phyloP scores from a whole-genome alignment of 2,888 invertebrate species.

The Lysandra bellargus region DNA sequence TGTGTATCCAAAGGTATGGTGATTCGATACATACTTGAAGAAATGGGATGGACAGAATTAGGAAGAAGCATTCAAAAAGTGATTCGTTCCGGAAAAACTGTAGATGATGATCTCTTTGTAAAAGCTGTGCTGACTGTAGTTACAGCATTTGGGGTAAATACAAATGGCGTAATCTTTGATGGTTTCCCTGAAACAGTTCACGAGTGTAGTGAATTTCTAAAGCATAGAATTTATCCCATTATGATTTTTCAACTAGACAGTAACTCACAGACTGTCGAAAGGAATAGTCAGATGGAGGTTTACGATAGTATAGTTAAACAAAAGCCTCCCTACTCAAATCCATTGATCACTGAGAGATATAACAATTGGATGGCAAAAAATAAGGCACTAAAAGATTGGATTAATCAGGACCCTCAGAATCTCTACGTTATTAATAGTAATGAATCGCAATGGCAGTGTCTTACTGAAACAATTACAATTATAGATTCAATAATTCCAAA shows the following conservation, averaged over 20 bases:
- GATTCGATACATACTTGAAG: conserved; percentile 69
- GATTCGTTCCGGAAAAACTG: conserved; percentile 64
- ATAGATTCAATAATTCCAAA: conserved; percentile 61
- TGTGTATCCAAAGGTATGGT: conserved; percentile 79
- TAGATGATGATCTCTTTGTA: conserved; percentile 68
- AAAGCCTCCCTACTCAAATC: conserved; percentile 59
- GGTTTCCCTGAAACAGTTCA: conserved; percentile 80
- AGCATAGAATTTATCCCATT: conserved; percentile 78
- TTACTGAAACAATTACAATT: conserved; percentile 61
- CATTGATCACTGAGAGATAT: conserved; percentile 67
- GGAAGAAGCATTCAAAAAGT: conserved; percentile 62
- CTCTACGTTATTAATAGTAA: conserved; percentile 70
- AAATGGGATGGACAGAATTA: conserved; percentile 76
- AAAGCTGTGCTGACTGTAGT: conserved; percentile 76
- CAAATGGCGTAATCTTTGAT: conserved; percentile 82
- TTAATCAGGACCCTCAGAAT: conserved; percentile 79
- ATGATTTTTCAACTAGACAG: conserved; percentile 77
- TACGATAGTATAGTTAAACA: conserved; percentile 55
- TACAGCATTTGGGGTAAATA: conserved; percentile 68
- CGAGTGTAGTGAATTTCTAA: conserved; percentile 73
- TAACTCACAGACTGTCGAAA: conserved; percentile 54
- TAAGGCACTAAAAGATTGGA: conserved; percentile 68
- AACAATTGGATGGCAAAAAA: conserved; percentile 62
- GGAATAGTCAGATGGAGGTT: conserved; percentile 65
- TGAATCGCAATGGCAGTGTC: conserved; percentile 78